phyloP scores from a whole-genome alignment of 2,888 invertebrate genomes.

The Drosophila affinis region DNA sequence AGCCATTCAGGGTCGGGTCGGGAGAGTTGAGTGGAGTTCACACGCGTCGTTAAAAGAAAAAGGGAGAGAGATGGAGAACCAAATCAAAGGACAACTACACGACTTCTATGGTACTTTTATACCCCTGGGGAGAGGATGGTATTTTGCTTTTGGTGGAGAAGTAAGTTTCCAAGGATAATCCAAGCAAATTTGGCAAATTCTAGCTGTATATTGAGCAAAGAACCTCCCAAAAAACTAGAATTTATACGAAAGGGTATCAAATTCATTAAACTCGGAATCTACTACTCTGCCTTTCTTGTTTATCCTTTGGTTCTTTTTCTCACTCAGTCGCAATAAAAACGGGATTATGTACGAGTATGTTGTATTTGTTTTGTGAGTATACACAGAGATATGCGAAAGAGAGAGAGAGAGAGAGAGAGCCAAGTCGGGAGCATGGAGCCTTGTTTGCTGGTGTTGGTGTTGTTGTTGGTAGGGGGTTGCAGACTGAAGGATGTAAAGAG shows the following conservation, averaged over 20 bases:
- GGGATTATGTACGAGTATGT: conserved; percentile 60
- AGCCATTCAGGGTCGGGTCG: too few species aligned
- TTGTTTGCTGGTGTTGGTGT: conserved; percentile 11
- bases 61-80: conserved; percentile 5
- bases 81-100: conserved; percentile 39
- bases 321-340: conserved; percentile 64
- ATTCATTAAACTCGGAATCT: background rate
- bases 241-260: background rate
- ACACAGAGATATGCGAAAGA: background rate
- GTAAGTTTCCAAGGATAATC: background rate
- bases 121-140: background rate
- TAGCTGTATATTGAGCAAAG: too few species aligned
- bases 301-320: conserved; percentile 18
- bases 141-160: background rate
- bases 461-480: conserved; percentile 14
- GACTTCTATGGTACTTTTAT: background rate
- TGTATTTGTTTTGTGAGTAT: conserved; percentile 30
- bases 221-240: too few species aligned
- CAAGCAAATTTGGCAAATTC: background rate
- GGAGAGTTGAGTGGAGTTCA: conserved; percentile 32
- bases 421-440: conserved; percentile 15
- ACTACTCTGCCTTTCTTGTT: conserved; percentile 9
- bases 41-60: conserved; percentile 1
- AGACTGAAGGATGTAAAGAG: background rate
- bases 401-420: background rate